phyloP scores from a whole-genome alignment of 2,113 vertebrate species.

The Phaetusa simplex region DNA sequence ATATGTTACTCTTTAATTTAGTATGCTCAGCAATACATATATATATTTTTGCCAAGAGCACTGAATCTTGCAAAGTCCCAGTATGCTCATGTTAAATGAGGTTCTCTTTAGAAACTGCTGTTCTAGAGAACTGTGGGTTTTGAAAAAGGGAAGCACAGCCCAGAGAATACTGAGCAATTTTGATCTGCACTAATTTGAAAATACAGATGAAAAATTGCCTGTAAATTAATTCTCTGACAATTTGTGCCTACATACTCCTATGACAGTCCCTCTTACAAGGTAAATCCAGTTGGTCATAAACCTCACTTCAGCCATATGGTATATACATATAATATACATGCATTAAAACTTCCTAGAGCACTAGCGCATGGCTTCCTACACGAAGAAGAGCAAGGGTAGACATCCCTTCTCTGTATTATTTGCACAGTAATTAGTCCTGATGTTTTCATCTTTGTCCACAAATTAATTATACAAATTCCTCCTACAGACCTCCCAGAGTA shows the following conservation, averaged over 20 bases:
- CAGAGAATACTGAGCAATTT: background rate
- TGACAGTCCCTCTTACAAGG: background rate
- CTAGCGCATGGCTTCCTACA: fast-evolving
- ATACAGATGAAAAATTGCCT: background rate
- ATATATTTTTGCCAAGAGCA: background rate
- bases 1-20: background rate
- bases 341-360: background rate
- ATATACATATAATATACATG: background rate
- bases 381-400: background rate
- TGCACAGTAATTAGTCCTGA: background rate
- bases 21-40: background rate
- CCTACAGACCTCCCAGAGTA: background rate
- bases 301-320: background rate
- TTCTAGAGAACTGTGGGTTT: background rate
- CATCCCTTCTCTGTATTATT: background rate
- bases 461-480: background rate
- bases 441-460: background rate
- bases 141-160: background rate
- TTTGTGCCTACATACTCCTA: background rate
- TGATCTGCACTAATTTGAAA: background rate
- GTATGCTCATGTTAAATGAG: background rate
- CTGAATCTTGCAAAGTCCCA: background rate
- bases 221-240: background rate
- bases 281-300: background rate
- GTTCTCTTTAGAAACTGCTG: background rate